Percentiles rank a stretch among this genome's conserved stretches.
Conservation (phyloP, 2,888 invertebrate genomes). For the Calephelis perditalis region DNA sequence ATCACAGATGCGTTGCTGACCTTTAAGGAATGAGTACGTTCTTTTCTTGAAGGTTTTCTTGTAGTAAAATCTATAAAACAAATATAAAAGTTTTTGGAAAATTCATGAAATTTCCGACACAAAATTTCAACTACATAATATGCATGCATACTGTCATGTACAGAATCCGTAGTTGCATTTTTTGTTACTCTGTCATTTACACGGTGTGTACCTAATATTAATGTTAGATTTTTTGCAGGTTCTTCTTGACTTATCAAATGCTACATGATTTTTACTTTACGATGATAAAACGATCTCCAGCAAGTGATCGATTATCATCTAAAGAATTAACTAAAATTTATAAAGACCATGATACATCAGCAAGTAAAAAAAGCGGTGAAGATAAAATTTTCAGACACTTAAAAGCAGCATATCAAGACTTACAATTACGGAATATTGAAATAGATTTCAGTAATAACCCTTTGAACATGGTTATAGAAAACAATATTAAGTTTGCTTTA, state of each 20-base stretch:
- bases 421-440: slow-evolving; percentile 53
- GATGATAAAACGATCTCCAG: slow-evolving; percentile 56
- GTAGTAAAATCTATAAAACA: too few species aligned
- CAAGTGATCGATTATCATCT: slow-evolving; percentile 50
- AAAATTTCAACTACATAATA: too few species aligned
- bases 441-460: slow-evolving; percentile 66
- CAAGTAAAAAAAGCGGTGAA: slow-evolving; percentile 53
- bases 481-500: slow-evolving; percentile 57
- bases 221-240: slow-evolving; percentile 43
- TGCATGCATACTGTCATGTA: slow-evolving; percentile 21
- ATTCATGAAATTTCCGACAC: too few species aligned
- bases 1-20: too few species aligned
- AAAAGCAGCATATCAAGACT: slow-evolving; percentile 51
- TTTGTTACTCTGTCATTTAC: too few species aligned
- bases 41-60: too few species aligned
- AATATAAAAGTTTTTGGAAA: too few species aligned
- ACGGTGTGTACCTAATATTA: too few species aligned
- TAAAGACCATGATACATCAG: slow-evolving; percentile 50
- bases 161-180: too few species aligned
- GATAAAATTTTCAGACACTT: slow-evolving; percentile 59
- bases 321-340: slow-evolving; percentile 59
- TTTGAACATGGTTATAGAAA: slow-evolving; percentile 59
- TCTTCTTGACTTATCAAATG: slow-evolving; percentile 60
- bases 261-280: slow-evolving; percentile 65
- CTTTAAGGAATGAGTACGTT: too few species aligned